phyloP scores from a whole-genome alignment of 2,888 invertebrate species.

The Conus canariensis region DNA sequence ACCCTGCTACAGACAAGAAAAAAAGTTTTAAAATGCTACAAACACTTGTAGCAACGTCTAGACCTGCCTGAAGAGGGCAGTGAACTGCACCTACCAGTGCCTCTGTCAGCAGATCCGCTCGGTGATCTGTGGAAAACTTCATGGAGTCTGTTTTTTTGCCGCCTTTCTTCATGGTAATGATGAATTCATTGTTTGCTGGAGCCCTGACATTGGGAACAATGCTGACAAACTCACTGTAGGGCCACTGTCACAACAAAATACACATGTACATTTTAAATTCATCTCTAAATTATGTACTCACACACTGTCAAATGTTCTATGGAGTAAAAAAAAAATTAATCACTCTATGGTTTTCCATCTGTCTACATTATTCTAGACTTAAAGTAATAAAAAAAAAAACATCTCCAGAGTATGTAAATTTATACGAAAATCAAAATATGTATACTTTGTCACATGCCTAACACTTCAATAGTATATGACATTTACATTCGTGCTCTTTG shows the following conservation, averaged over 20 bases:
- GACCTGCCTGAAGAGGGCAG: no score
- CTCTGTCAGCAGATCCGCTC: conserved; percentile 94
- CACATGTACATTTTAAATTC: neutral
- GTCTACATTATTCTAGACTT: no score
- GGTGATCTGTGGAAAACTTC: conserved; percentile 97
- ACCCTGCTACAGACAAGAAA: no score
- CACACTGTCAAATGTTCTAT: neutral
- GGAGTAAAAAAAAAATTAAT: neutral
- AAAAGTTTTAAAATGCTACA: no score
- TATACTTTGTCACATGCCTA: no score
- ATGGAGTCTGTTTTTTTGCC: conserved; percentile 94
- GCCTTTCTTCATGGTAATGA: conserved; percentile 88
- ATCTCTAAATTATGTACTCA: neutral
- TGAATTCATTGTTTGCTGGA: conserved; percentile 79
- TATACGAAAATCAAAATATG: no score
- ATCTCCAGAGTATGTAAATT: no score
- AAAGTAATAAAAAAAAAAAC: no score
- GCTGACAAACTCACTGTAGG: conserved; percentile 80
- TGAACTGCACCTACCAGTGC: conserved; percentile 83
- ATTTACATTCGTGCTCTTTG: no score
- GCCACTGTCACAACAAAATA: conserved; percentile 77
- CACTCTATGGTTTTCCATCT: neutral
- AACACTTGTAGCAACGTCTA: no score
- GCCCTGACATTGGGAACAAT: conserved; percentile 78
- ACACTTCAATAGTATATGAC: no score